A percentile compares a stretch with the other conserved stretches of the same genome.
Evolutionary conservation across 1,140 invertebrate species (phyloP).

Genomic region (Ctenoplectra terminalis): DNA sequence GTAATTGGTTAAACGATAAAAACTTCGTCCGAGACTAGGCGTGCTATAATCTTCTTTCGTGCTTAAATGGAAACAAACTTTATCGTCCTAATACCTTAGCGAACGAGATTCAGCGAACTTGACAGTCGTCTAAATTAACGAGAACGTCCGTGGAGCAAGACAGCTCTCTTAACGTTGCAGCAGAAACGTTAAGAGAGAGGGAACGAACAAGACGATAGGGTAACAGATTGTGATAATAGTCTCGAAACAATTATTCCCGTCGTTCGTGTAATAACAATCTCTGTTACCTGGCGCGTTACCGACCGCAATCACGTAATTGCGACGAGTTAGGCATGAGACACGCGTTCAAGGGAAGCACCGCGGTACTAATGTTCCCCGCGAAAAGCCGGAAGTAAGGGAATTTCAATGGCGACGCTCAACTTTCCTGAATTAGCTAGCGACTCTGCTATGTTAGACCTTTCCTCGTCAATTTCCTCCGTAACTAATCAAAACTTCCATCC

Average conservation of each 20-base stretch:
- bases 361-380: neutral
- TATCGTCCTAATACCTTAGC: neutral
- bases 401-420: slow-evolving; percentile 55
- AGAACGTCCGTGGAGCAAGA: neutral
- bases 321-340: slow-evolving; percentile 3
- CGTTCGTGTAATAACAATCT: slow-evolving; percentile 63
- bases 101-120: slow-evolving; percentile 4
- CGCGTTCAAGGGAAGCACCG: slow-evolving; percentile 21
- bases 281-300: slow-evolving; percentile 64
- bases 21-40: neutral
- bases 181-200: neutral
- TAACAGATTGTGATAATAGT: slow-evolving; percentile 70
- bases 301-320: slow-evolving; percentile 69
- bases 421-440: slow-evolving; percentile 67
- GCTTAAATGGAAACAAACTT: neutral
- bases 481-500: slow-evolving; percentile 76
- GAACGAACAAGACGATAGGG: slow-evolving; percentile 29
- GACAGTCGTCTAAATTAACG: slow-evolving; percentile 34
- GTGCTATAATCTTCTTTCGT: slow-evolving; percentile 1
- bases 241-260: slow-evolving; percentile 58
- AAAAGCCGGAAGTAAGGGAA: slow-evolving; percentile 53
- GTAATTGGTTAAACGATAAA: neutral
- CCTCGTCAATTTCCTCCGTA: slow-evolving; percentile 69
- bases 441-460: slow-evolving; percentile 20
- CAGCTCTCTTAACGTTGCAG: neutral